These are phyloP conservation scores for Brassicogethes aeneus DNA, from an alignment of 2,888 invertebrate genomes.

Conservation along the genomic window DNA sequence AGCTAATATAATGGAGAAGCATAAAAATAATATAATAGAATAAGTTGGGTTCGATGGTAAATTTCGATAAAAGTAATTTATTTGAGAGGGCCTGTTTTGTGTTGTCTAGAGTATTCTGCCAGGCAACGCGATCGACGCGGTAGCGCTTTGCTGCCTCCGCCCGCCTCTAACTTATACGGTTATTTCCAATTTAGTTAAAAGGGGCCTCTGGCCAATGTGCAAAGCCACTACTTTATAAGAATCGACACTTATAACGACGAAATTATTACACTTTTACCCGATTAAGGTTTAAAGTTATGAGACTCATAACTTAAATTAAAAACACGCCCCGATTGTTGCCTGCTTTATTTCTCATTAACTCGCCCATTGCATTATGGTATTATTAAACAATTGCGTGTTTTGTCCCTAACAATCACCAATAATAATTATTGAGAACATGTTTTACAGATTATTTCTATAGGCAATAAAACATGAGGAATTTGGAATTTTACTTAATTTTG, in stretches of 20 bases:
- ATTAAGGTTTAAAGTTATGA: conserved; percentile 28
- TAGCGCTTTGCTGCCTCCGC: too few species aligned
- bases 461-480: too few species aligned
- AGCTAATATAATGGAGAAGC: too few species aligned
- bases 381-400: too few species aligned
- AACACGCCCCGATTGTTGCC: conserved; percentile 12
- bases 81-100: conserved; percentile 33
- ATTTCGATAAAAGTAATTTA: conserved; percentile 35
- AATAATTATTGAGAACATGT: too few species aligned
- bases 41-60: conserved; percentile 18
- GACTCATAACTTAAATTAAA: conserved; percentile 27
- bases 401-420: too few species aligned
- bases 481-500: too few species aligned
- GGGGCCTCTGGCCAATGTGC: conserved; percentile 38
- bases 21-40: background rate
- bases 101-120: conserved; percentile 32
- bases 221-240: conserved; percentile 36
- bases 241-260: conserved; percentile 38
- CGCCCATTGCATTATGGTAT: too few species aligned
- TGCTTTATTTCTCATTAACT: background rate
- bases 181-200: conserved; percentile 42
- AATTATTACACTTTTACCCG: conserved; percentile 32
- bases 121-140: conserved; percentile 33
- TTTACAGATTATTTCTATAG: too few species aligned
- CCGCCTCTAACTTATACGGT: conserved; percentile 37